These are phyloP conservation scores for Deroplatys truncata DNA, from an alignment of 2,888 invertebrate genomes.

Conservation along the genomic window DNA sequence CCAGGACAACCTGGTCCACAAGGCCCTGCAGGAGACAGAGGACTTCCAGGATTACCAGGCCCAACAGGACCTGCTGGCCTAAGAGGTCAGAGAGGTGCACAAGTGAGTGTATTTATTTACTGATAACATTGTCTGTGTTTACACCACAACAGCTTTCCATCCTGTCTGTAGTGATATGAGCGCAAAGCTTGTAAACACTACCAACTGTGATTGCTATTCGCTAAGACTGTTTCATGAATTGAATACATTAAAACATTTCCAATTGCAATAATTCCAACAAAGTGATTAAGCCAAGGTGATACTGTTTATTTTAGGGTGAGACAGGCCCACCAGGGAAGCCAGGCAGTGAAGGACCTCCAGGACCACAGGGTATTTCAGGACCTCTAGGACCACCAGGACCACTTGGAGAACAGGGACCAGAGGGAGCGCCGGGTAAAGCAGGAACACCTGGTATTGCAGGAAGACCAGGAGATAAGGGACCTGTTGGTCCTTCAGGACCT, in stretches of 20 bases:
- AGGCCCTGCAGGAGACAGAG: slow-evolving; percentile 64
- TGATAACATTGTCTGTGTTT: no score
- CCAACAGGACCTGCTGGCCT: slow-evolving; percentile 60
- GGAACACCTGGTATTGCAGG: slow-evolving; percentile 70
- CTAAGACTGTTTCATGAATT: no score
- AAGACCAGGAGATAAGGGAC: slow-evolving; percentile 73
- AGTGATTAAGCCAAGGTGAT: neutral
- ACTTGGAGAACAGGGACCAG: slow-evolving; percentile 54
- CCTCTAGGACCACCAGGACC: slow-evolving; percentile 64
- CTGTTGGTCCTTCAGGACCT: slow-evolving; percentile 59
- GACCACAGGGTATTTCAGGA: slow-evolving; percentile 62
- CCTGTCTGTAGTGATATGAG: no score
- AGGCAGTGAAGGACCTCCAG: slow-evolving; percentile 68
- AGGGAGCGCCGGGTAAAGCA: slow-evolving; percentile 62
- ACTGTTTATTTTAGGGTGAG: slow-evolving; percentile 54
- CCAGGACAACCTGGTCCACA: slow-evolving; percentile 66
- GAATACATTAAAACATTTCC: no score
- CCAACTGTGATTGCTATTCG: no score
- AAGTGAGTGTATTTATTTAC: slow-evolving; percentile 45
- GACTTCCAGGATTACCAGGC: slow-evolving; percentile 59
- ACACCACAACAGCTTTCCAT: no score
- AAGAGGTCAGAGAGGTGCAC: slow-evolving; percentile 60
- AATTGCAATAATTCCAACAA: no score
- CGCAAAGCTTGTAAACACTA: no score
- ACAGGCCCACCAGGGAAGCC: slow-evolving; percentile 67